phyloP scores from a whole-genome alignment of 2,888 invertebrate genomes.

The Rhingia rostrata region DNA sequence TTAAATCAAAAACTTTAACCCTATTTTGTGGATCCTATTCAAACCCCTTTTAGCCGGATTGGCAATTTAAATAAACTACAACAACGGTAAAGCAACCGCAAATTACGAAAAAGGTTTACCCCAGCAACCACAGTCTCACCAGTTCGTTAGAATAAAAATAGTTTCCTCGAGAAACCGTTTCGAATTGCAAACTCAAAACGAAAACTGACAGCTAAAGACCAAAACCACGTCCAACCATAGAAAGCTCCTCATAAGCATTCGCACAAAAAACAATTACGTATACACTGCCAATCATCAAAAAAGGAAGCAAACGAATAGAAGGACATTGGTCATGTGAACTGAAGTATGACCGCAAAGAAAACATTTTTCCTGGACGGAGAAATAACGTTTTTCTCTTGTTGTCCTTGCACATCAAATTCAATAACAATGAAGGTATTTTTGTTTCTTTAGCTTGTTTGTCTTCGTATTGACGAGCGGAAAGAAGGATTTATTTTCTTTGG shows the following conservation, averaged over 20 bases:
- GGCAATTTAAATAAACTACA: constrained; percentile 22
- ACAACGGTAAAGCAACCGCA: constrained; percentile 33
- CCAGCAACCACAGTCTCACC: constrained; percentile 21
- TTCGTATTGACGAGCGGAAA: constrained; percentile 6
- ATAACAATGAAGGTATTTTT: constrained; percentile 48
- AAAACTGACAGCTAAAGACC: constrained; percentile 42
- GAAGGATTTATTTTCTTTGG: constrained; percentile 48
- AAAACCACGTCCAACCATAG: constrained; percentile 19
- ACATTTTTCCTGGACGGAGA: constrained; percentile 12
- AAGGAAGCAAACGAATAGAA: constrained; percentile 14
- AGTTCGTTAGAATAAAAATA: not conserved
- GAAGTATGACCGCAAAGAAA: constrained; percentile 26
- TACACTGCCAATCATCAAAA: constrained; percentile 14
- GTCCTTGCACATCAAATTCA: constrained; percentile 50
- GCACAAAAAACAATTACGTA: constrained; percentile 37
- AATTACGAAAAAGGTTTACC: constrained; percentile 40
- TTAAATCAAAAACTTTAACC: constrained; percentile 14
- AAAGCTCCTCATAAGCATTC: not conserved
- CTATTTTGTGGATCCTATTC: constrained; percentile 15
- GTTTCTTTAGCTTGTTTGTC: constrained; percentile 23
- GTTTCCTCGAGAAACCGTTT: not conserved
- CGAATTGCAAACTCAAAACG: constrained; percentile 7
- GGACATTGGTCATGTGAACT: constrained; percentile 44
- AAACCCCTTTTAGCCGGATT: constrained; percentile 10
- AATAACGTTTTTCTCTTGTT: not conserved